These are phyloP conservation scores for Homarus gammarus DNA, from an alignment of 2,888 invertebrate species.

Conservation along the genomic window DNA sequence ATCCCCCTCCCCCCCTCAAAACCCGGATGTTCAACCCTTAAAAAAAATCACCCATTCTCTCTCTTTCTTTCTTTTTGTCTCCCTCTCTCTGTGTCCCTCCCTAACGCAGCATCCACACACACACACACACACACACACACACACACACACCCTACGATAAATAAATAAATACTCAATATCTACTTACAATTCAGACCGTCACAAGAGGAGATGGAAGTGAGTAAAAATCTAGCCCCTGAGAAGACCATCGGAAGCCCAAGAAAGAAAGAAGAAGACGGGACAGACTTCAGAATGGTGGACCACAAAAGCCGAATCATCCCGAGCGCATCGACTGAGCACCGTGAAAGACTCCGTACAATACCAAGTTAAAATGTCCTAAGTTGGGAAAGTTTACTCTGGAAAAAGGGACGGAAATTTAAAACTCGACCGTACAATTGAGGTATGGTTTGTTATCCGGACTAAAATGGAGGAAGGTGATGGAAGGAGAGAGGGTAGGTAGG, in stretches of 20 bases:
- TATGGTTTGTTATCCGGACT: not conserved
- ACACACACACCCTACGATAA: not conserved
- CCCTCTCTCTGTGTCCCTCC: conserved; percentile 6
- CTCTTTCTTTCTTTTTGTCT: too few relatives aligned
- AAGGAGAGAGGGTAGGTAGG: not conserved
- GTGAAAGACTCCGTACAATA: conserved; percentile 58
- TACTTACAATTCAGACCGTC: conserved; percentile 43
- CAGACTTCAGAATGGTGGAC: conserved; percentile 43
- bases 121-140: not conserved
- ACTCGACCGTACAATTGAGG: conserved; percentile 61
- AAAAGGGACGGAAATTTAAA: conserved; percentile 57
- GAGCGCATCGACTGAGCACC: conserved; percentile 62
- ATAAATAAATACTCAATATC: conserved; percentile 38
- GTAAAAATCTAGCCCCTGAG: conserved; percentile 34
- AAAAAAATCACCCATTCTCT: too few relatives aligned
- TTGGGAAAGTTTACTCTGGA: conserved; percentile 54
- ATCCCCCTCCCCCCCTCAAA: not conserved
- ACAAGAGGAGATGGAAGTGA: conserved; percentile 22
- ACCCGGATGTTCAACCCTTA: too few relatives aligned
- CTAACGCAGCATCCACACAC: not conserved
- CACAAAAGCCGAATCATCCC: conserved; percentile 66
- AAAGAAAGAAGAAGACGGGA: conserved; percentile 37
- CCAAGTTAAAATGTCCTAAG: conserved; percentile 65
- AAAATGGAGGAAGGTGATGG: not conserved
- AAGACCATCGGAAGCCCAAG: conserved; percentile 57